A percentile compares a stretch with the other conserved stretches of the same genome.
Evolutionary conservation across 2,888 invertebrate species (phyloP).

Genomic region (Willowsia nigromaculata): DNA sequence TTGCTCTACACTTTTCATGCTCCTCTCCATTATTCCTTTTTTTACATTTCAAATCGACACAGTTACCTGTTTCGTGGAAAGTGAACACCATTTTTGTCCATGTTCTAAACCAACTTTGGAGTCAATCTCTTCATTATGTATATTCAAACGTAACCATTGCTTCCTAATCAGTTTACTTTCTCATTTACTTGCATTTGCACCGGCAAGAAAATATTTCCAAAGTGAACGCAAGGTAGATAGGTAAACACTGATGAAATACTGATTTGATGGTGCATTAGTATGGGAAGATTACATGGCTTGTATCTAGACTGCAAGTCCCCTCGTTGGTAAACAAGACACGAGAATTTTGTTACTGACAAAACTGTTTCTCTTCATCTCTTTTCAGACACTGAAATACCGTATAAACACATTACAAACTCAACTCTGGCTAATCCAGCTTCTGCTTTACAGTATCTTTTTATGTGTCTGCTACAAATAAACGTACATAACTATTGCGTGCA

Average conservation of each 20-base stretch:
- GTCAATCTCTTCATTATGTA: constrained; percentile 50
- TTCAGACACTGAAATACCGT: not conserved
- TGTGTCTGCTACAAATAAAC: constrained; percentile 23
- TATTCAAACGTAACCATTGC: constrained; percentile 46
- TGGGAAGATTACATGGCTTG: constrained; percentile 27
- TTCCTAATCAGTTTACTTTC: constrained; percentile 36
- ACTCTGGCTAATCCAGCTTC: not conserved
- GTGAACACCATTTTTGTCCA: not conserved
- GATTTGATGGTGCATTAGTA: constrained; percentile 24
- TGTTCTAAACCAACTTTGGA: constrained; percentile 25
- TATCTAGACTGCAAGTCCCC: not conserved
- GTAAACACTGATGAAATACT: not conserved
- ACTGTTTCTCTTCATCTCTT: not conserved
- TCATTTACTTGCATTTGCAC: constrained; percentile 43
- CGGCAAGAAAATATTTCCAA: not conserved
- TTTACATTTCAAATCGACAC: no score
- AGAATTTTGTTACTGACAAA: constrained; percentile 62
- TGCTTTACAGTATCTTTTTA: constrained; percentile 26
- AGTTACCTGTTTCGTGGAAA: not conserved
- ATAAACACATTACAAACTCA: not conserved
- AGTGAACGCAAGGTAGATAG: not conserved
- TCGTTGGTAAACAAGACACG: constrained; percentile 52
- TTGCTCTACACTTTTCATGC: constrained; percentile 53
- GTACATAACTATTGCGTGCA: constrained; percentile 34
- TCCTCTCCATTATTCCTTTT: not conserved